Evolutionary conservation across 2,113 vertebrate genomes (phyloP).

Genomic region (Oriolus oriolus): DNA sequence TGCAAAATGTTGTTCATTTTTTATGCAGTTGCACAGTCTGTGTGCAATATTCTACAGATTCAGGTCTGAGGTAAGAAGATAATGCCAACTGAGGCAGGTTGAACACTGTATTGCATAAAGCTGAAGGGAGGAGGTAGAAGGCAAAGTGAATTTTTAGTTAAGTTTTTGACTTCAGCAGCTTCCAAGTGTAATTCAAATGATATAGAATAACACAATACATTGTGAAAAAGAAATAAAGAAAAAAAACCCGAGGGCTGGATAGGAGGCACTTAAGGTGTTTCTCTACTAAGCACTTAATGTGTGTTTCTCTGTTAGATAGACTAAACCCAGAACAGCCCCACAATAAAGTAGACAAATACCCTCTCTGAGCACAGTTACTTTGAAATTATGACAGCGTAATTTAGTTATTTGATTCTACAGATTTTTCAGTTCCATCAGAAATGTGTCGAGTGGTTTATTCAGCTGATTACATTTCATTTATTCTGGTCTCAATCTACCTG

Average conservation of each 20-base stretch:
- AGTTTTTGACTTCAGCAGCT: not conserved
- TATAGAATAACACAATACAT: not conserved
- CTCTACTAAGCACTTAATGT: not conserved
- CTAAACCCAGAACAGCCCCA: not conserved
- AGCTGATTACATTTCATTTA: not conserved
- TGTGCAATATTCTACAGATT: not conserved
- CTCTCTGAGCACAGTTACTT: not conserved
- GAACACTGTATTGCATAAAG: not conserved
- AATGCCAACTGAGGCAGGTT: not conserved
- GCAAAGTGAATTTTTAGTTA: not conserved
- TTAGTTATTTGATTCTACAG: not conserved
- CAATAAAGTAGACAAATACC: not conserved
- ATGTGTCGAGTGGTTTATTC: not conserved
- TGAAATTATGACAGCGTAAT: not conserved
- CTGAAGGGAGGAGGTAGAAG: not conserved
- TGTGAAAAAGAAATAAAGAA: not conserved
- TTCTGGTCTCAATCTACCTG: not conserved
- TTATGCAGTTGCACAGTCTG: not conserved
- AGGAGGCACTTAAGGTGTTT: not conserved
- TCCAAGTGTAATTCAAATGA: not conserved
- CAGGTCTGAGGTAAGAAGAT: not conserved
- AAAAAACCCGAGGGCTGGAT: not conserved
- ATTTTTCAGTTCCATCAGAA: not conserved
- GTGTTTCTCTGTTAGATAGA: not conserved
- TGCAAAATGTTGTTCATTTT: not conserved